Conservation (phyloP, 2,888 invertebrate genomes). For the Drosophila demipolita region DNA sequence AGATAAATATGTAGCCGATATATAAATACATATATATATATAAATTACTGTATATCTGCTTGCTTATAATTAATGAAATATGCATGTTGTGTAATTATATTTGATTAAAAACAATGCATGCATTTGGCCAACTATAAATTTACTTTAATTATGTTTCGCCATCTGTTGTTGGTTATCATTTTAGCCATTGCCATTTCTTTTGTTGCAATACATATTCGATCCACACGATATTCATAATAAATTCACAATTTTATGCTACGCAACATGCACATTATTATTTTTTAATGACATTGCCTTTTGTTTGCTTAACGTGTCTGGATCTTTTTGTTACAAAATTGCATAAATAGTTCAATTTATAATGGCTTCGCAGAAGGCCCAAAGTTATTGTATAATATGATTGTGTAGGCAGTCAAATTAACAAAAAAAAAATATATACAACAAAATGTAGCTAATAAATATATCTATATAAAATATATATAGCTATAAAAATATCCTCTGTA, state of each 20-base stretch:
- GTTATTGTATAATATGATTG: neutral
- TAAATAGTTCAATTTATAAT: neutral
- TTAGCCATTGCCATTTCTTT: slow-evolving; percentile 20
- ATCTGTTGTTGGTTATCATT: slow-evolving; percentile 15
- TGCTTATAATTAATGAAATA: slow-evolving; percentile 66
- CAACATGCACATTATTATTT: slow-evolving; percentile 17
- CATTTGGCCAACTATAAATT: slow-evolving; percentile 47
- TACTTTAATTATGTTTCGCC: slow-evolving; percentile 59
- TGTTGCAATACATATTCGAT: slow-evolving; percentile 35
- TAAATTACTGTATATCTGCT: slow-evolving; percentile 1
- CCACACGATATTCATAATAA: slow-evolving; percentile 49
- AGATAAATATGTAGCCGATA: neutral
- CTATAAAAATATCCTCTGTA: no score
- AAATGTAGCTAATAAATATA: slow-evolving; percentile 4
- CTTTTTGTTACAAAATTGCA: slow-evolving; percentile 64
- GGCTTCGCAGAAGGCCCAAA: neutral
- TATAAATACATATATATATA: slow-evolving; percentile 1
- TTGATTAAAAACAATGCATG: slow-evolving; percentile 71
- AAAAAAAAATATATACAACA: neutral
- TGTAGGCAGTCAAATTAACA: neutral
- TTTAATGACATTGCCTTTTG: slow-evolving; percentile 11
- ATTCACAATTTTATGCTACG: slow-evolving; percentile 37
- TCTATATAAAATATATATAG: no score
- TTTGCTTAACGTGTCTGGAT: slow-evolving; percentile 27
- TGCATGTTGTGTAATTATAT: slow-evolving; percentile 67